Evolutionary conservation across 2,888 invertebrate species (phyloP), one percentile per base, ranked within the genome.

Genomic region (Marasmarcha lunaedactyla): DNA sequence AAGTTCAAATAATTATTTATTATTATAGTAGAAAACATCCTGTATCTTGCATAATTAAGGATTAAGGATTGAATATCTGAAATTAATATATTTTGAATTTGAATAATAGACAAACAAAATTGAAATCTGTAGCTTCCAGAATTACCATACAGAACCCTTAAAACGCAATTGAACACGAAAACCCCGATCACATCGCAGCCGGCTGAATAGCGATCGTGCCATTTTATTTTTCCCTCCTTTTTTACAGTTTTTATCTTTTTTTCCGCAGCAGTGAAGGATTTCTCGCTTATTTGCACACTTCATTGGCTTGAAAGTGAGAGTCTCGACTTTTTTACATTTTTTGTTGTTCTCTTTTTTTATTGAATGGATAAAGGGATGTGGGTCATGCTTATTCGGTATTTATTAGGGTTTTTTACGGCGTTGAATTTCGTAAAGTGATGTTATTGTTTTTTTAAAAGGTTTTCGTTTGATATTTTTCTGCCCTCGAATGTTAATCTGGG

Each of bases 221-320:
- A 69, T 68, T 64, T 50, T 52, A 42, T 46, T 49, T 52, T 53
- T 50, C 59, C 55, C 43, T 48, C 57, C 58, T 55, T 61, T 68
- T 66, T 71, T 71, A 56, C 64, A 67, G 67, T 74, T 40, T 20
- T 71, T 70, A 71, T 70, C 71, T 73, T 74, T 77, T 78, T 79
- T 77, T 73, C 72, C 72, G 67, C 74, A 71, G 30, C 58, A 52
- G 59, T 57, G 66, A 65, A 65, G 71, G 74, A 78, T 81, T 83
- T 81, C 76, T 79, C 76, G 77, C 71, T 71, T 79, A 77, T 81
- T 79, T 77, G 73, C 76, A 62, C 74, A 77, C 79, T 74, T 79
- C 81, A 81, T 81, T 81, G 81, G 77, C 77, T 78, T 64, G 76
- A 72, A 76, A 79, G 74, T 72, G 81, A 78, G 72, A 72, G 63